Base-by-base conservation (phyloP, 2,797 vertebrate genomes). In the Anableps anableps region DNA sequence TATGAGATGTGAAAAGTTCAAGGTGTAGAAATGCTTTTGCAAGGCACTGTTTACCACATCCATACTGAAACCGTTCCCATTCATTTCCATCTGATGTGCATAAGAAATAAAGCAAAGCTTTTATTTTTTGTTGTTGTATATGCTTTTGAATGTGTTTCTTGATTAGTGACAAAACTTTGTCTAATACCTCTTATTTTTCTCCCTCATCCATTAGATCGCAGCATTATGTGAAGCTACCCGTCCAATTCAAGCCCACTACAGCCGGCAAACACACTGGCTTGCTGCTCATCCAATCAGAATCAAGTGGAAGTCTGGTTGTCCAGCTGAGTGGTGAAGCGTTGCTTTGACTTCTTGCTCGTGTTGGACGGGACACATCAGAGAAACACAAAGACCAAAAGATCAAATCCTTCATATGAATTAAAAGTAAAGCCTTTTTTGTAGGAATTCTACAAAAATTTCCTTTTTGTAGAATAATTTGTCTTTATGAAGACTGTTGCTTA, bases 191-290 rank as follows among this genome's bases (percentile, higher is more conserved):
- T 62, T 0, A 0, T 55, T 73, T 0, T 78, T 60, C 84, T 80
- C 19, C 82, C 86, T 85, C 3, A 1, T 64, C n/a, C 38, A 11
- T 85, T 91, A 99, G 98, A 90, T 95, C 97, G 7, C 97, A 96
- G 82, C 98, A 99, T 92, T 99, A 98, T 87, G 97, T 99, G 95
- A 98, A 98, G 80, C 96, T 99, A 41, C 98, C 98, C 0, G 96
- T 99, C 92, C 97, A 97, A 88, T 99, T 99, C 96, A 97, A 94
- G 89, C 98, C 98, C 31, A 92, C 83, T 21, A 51, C 91, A 9
- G 86, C 89, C 58, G 98, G 98, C 91, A 88, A 74, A 77, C 97
- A 97, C 90, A 94, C 96, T 79, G 95, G 95, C 80, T 76, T 95
- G 75, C 96, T 99, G 14, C 72, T 97, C 72, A 94, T 98, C 86